Evolutionary conservation across 2,888 invertebrate species (phyloP).

Genomic region (Tenthredo livida): DNA sequence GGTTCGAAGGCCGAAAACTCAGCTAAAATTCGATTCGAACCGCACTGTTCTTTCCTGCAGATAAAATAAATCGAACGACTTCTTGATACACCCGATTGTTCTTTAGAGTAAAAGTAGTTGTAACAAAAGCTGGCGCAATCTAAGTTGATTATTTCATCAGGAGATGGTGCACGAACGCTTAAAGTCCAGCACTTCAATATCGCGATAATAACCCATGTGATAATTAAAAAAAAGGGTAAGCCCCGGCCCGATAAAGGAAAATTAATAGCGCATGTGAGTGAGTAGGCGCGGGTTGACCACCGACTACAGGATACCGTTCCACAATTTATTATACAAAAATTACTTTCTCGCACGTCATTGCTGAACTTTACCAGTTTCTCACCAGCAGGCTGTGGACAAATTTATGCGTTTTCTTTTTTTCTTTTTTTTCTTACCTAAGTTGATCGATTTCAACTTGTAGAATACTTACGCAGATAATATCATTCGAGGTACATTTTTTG

Average conservation of each 20-base stretch:
- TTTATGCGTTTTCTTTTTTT: not conserved
- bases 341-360: conserved; percentile 29
- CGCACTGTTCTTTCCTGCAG: not conserved
- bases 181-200: not conserved
- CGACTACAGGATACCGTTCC: not conserved
- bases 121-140: not conserved
- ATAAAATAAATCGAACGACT: not conserved
- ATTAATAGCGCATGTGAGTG: not conserved
- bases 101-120: not conserved
- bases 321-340: conserved; percentile 6
- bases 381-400: not conserved
- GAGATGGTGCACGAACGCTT: not conserved
- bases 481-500: no score
- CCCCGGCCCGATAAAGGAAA: not conserved
- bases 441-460: not conserved
- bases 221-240: not conserved
- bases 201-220: not conserved
- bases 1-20: not conserved
- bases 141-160: conserved; percentile 10
- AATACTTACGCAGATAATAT: not conserved
- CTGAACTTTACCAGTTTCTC: not conserved
- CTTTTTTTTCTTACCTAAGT: not conserved
- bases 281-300: not conserved
- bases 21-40: not conserved
- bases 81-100: not conserved